Base-by-base conservation (phyloP, 2,113 vertebrate genomes). In the Elgaria multicarinata region DNA sequence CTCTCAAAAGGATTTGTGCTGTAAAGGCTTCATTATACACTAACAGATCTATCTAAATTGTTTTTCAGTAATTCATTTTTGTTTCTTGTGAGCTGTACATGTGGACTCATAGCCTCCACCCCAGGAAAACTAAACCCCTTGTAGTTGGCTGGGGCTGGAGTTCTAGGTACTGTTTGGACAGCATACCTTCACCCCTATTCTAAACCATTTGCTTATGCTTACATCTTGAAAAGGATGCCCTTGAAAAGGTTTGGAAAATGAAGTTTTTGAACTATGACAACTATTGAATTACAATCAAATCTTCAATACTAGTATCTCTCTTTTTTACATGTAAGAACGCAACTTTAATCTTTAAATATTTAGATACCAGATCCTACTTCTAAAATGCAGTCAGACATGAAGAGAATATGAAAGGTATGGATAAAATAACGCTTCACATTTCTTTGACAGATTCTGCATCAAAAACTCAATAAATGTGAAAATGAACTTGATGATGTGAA, bases 401-500 rank as follows among this genome's bases (percentile, higher is more conserved):
- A 83, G 42, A 84, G 79, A 55, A 3, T 71, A 26, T 9, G 66
- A 92, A 53, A n/a, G n/a, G 5, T 75, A 31, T 90, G 44, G 53
- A 92, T 79, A 94, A 76, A 75, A 3, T 81, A 53, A 81, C 82
- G 33, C 76, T 85, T 89, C 39, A 50, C 86, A 85, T n/a, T 95
- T 94, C 93, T 90, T 92, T 95, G 31, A 64, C 90, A 97, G 96
- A 90, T 91, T 67, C 72, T 97, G 24, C 81, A 92, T 79, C 93
- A 96, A 91, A 97, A 97, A 89, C 42, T 95, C 87, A 92, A 85
- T 24, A 95, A 97, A n/a, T 96, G 81, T 87, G 95, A 95, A 72
- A 94, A 90, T 83, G 95, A 97, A 33, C 89, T 96, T 93, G 95
- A 94, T 90, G 94, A 96, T 66, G 91, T 92, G 86, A 97, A 97